Conservation (phyloP, 1,140 invertebrate species). For the Saxidomus purpurata region DNA sequence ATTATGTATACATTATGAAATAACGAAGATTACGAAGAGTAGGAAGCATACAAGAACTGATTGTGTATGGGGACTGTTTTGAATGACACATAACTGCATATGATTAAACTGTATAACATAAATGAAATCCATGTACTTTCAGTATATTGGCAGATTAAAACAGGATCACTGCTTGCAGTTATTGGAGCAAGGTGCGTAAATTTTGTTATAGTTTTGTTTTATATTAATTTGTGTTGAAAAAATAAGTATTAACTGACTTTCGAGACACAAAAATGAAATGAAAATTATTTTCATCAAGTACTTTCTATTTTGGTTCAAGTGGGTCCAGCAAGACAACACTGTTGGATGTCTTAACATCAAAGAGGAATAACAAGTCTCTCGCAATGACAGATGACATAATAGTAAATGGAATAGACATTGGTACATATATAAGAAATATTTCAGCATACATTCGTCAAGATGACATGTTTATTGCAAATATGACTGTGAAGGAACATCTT, state of each 20-base stretch:
- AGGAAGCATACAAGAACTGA: too few species aligned
- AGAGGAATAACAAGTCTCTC: slow-evolving; percentile 16
- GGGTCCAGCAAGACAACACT: slow-evolving; percentile 98
- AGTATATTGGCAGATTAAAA: slow-evolving; percentile 94
- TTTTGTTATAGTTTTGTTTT: not conserved
- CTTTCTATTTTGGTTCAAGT: slow-evolving; percentile 86
- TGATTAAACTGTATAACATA: too few species aligned
- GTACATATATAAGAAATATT: slow-evolving; percentile 89
- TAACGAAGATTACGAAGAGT: too few species aligned
- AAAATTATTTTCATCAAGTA: not conserved
- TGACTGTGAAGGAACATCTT: slow-evolving; percentile 88
- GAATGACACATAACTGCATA: too few species aligned
- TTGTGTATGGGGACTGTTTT: too few species aligned
- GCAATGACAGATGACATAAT: slow-evolving; percentile 24
- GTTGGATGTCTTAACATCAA: slow-evolving; percentile 37
- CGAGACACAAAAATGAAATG: not conserved
- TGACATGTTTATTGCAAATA: slow-evolving; percentile 88
- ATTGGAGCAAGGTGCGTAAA: slow-evolving; percentile 91
- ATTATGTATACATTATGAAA: too few species aligned
- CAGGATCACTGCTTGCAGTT: slow-evolving; percentile 96
- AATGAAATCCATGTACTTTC: too few species aligned
- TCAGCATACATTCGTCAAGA: slow-evolving; percentile 98
- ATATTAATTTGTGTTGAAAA: not conserved
- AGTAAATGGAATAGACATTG: slow-evolving; percentile 85
- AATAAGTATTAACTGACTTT: not conserved